phyloP scores from a whole-genome alignment of 2,797 vertebrate genomes.

The Ibycter americanus region DNA sequence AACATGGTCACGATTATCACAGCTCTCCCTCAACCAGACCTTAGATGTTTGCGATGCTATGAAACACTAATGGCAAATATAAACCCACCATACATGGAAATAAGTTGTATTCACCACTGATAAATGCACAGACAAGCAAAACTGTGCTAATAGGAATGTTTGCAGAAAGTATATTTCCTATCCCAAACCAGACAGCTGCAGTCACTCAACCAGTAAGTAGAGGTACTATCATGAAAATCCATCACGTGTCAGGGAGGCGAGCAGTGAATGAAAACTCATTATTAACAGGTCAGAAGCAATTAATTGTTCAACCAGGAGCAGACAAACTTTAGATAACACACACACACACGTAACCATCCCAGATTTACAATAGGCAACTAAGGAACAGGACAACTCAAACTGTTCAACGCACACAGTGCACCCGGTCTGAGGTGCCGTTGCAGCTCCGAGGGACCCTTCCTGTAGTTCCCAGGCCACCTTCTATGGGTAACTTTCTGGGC shows the following conservation, averaged over 20 bases:
- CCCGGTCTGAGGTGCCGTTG: neutral
- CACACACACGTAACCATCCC: neutral
- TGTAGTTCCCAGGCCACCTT: neutral
- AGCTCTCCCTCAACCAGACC: neutral
- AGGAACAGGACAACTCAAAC: neutral
- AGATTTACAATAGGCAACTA: neutral
- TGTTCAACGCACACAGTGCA: neutral
- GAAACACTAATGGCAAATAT: neutral
- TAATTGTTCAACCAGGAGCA: neutral
- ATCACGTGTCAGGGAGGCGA: accelerated
- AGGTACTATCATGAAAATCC: neutral
- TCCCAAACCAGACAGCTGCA: neutral
- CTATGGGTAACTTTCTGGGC: neutral
- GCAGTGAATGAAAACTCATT: neutral
- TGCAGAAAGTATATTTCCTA: neutral
- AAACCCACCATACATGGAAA: neutral
- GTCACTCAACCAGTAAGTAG: neutral
- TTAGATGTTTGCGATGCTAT: neutral
- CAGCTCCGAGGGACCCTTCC: neutral
- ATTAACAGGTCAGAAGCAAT: neutral
- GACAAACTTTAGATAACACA: neutral
- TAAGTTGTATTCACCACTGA: neutral
- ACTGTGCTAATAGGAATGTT: neutral
- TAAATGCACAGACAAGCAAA: neutral
- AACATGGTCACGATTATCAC: neutral